Evolutionary conservation across 2,113 vertebrate species (phyloP).

Genomic region (Rutilus rutilus): DNA sequence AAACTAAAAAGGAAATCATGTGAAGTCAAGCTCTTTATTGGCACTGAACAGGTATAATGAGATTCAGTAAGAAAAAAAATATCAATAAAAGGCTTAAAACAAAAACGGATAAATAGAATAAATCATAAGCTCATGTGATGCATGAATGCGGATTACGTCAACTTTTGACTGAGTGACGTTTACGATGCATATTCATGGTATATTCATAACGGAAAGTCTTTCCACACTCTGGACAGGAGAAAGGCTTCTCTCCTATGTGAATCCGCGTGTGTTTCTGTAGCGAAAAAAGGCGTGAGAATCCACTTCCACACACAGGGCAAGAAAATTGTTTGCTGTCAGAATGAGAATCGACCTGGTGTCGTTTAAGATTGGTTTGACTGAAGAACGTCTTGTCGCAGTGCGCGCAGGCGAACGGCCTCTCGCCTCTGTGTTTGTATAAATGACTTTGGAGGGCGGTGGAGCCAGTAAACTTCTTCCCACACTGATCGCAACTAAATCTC

Average conservation of each 20-base stretch:
- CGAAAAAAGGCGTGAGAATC: slow-evolving; percentile 6
- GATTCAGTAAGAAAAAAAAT: not conserved
- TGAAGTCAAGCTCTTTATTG: not conserved
- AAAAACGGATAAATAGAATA: not conserved
- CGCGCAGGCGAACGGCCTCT: slow-evolving; percentile 10
- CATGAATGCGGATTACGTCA: not conserved
- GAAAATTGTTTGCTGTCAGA: not conserved
- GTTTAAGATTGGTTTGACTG: not conserved
- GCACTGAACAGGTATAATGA: not conserved
- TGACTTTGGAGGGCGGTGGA: not conserved
- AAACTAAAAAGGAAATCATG: too few species aligned
- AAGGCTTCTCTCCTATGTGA: slow-evolving; percentile 36
- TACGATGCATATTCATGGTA: not conserved
- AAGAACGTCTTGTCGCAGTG: slow-evolving; percentile 17
- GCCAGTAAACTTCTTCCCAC: not conserved
- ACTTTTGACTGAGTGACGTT: not conserved
- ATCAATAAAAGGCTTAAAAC: not conserved
- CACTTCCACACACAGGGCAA: slow-evolving; percentile 27
- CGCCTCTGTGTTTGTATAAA: not conserved
- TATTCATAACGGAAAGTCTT: slow-evolving; percentile 17
- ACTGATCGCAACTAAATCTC: not conserved
- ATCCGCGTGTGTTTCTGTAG: slow-evolving; percentile 43
- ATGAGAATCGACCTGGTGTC: slow-evolving; percentile 10
- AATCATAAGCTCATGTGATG: not conserved
- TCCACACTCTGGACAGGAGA: slow-evolving; percentile 26